Evolutionary conservation across 2,797 vertebrate species (phyloP).

Genomic region (Alca torda): DNA sequence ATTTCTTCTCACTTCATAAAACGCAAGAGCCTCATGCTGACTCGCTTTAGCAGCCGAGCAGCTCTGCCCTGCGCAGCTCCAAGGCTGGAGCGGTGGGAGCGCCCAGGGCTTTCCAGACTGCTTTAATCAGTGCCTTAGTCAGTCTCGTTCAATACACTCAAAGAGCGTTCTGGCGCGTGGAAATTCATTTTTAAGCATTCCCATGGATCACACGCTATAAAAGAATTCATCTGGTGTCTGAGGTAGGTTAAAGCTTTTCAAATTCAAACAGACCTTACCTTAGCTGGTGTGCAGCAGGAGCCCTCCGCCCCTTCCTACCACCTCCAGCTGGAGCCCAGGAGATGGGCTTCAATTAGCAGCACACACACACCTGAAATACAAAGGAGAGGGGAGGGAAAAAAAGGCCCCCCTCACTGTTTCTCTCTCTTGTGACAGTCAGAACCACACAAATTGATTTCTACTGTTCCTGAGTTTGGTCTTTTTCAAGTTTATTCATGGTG

Average conservation of each 20-base stretch:
- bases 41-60: neutral
- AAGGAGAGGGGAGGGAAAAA: neutral
- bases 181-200: neutral
- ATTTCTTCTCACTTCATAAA: neutral
- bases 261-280: neutral
- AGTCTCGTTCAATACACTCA: neutral
- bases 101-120: neutral
- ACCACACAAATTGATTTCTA: neutral
- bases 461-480: neutral
- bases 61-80: accelerated
- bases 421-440: neutral
- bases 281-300: neutral
- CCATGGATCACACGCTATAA: neutral
- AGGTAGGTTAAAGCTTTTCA: neutral
- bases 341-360: neutral
- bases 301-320: neutral
- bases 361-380: neutral
- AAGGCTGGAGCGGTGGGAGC: accelerated
- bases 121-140: neutral
- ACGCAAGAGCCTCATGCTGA: neutral
- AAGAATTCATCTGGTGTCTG: neutral
- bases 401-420: neutral
- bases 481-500: neutral
- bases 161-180: accelerated
- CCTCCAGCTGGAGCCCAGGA: neutral